A percentile compares a stretch with the other conserved stretches of the same genome.
Conservation (phyloP, 2,113 vertebrate genomes). For the Ahaetulla prasina region DNA sequence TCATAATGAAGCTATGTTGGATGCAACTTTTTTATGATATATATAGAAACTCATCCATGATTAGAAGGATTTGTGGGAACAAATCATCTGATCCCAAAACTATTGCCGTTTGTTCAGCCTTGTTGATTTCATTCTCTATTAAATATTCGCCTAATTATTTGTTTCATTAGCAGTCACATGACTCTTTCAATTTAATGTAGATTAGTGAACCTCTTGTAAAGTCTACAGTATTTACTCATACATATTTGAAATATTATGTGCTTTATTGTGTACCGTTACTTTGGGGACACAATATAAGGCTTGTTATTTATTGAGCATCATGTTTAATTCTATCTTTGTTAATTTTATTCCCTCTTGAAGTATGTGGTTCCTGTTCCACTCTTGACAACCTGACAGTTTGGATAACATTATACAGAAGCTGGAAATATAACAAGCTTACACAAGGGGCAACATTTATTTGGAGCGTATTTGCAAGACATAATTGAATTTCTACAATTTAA, state of each 20-base stretch:
- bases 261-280: neutral
- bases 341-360: constrained; percentile 20
- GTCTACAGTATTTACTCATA: neutral
- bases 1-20: neutral
- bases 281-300: neutral
- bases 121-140: neutral
- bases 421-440: neutral
- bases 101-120: neutral
- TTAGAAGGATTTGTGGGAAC: neutral
- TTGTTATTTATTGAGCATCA: constrained; percentile 16
- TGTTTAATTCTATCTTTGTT: constrained; percentile 25
- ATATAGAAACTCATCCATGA: neutral
- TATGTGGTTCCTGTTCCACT: neutral
- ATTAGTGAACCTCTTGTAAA: neutral
- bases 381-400: constrained; percentile 21
- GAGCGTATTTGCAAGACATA: neutral
- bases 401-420: constrained; percentile 18
- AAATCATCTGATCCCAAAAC: neutral
- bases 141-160: neutral
- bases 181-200: neutral
- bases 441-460: neutral
- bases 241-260: neutral
- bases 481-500: neutral
- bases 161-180: neutral
- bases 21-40: neutral